Evolutionary conservation across 2,797 vertebrate genomes (phyloP), one percentile per base, ranked within the genome.

Genomic region (Enoplosus armatus): DNA sequence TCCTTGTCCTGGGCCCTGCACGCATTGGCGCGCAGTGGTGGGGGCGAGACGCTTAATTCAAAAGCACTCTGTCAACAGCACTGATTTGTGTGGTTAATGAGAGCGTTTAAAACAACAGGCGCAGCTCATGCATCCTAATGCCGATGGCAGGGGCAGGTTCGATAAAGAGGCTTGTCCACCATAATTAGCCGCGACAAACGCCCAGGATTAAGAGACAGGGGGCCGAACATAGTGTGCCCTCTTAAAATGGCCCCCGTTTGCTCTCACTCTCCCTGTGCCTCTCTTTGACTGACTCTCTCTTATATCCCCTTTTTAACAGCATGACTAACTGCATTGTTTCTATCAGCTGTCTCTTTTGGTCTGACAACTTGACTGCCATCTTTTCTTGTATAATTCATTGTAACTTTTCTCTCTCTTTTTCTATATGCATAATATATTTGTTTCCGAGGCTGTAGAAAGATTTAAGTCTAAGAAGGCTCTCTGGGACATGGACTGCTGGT

Each of bases 1-100:
- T 99, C 97, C 98, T 98, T 99, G 98, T 99, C 98, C 98, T 97
- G 97, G 97, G 97, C 96, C 97, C 96, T 95, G 95, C 90, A 87
- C 94, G 94, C 92, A 87, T 86, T 89, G 93, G 89, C 80, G 89
- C 82, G 88, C 84, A 64, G 91, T 79, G 83, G 93, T 90, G 94
- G 93, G 93, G 92, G 96, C 88, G 95, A 96, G 95, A 96, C 97
- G 97, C 97, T 99, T 99, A 99, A 99, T 99, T 99, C 98, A 98
- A 97, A 98, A 98, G 98, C 96, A 97, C 97, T 99, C 98, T 99
- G 98, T 99, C 98, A 99, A 99, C 98, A 98, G 96, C 94, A 95
- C 97, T 99, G 98, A 99, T 99, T 99, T 99, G 98, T 98, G 97
- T 97, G 98, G 96, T 97, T 99, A 99, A 99, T 99, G 98, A 99